Base-by-base conservation (phyloP, 1,140 invertebrate species). In the Papilio xuthus region DNA sequence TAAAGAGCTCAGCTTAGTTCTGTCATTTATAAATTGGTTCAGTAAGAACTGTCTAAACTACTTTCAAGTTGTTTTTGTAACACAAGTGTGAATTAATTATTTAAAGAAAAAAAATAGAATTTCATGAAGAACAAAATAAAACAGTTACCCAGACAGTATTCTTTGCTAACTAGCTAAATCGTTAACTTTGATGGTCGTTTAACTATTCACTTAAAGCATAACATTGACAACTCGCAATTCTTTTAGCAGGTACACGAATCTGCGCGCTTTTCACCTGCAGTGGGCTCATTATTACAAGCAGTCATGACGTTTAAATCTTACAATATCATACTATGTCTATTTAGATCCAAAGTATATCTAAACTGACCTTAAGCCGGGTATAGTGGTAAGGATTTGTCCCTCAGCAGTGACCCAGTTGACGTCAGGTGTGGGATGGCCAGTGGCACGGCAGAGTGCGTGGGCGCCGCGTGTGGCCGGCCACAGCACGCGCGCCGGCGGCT, bases 331-430 rank as follows among this genome's bases (percentile, higher is more conserved):
- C 0, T 37, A 47, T 18, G 6, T 18, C 4, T 18, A 18, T 7
- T 13, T 47, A 47, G 44, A 6, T 53, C 9, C 18, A n/a, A 53
- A 53, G 50, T 13, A 26, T 50, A 47, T 44, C 10, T 73, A 44
- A 50, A 37, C 80, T 79, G 81, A 93, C 91, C 92, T 88, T 23
- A 93, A 84, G 7, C 91, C 91, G 2, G 91, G 92, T 83, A 93
- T 92, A 28, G 92, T 93, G 6, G 91, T 90, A 8, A 92, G 79
- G 15, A 91, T 83, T 79, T 92, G 92, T 73, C 92, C 92, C 70
- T 93, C 92, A 81, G 88, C 83, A 6, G 91, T 93, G 71, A 92
- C 88, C 92, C 91, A 93, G 74, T 92, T 89, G 4, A 93, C 78
- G n/a, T 92, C 91, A n/a, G 92, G 91, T 0, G 84, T 72, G 0